phyloP scores from a whole-genome alignment of 2,888 invertebrate species.

The Pardosa pseudoannulata region DNA sequence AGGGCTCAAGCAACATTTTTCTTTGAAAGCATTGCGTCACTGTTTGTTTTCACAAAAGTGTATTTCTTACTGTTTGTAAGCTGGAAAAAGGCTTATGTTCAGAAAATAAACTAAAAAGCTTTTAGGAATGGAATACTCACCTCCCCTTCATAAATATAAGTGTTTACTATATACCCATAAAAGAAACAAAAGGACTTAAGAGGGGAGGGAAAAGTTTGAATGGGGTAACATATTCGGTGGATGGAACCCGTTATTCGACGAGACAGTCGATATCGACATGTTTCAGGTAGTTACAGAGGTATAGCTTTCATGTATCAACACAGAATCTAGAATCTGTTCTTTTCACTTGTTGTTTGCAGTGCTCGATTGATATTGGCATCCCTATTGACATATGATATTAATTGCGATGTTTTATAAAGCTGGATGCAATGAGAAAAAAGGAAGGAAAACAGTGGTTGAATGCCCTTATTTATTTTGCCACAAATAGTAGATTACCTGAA shows the following conservation, averaged over 20 bases:
- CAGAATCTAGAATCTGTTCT: constrained; percentile 36
- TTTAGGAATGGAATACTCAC: too few relatives aligned
- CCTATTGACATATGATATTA: constrained; percentile 55
- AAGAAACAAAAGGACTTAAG: too few relatives aligned
- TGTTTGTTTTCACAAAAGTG: too few relatives aligned
- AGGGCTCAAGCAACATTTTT: too few relatives aligned
- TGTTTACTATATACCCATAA: too few relatives aligned
- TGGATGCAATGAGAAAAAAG: neutral
- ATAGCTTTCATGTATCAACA: constrained; percentile 20
- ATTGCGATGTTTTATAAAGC: constrained; percentile 40
- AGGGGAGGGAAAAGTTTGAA: too few relatives aligned
- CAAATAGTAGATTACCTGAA: neutral
- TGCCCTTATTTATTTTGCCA: neutral
- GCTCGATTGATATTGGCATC: constrained; percentile 45
- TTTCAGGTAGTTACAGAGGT: constrained; percentile 29
- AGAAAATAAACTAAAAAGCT: too few relatives aligned
- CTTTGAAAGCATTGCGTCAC: too few relatives aligned
- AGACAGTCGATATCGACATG: constrained; percentile 40
- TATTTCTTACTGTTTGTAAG: too few relatives aligned
- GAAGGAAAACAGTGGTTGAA: neutral
- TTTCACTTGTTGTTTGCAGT: constrained; percentile 49
- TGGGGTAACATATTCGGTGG: too few relatives aligned
- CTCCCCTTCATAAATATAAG: too few relatives aligned
- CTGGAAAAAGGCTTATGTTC: too few relatives aligned
- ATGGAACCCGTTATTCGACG: constrained; percentile 30